phyloP scores from a whole-genome alignment of 2,888 invertebrate species.

The Rhaphigaster nebulosa region DNA sequence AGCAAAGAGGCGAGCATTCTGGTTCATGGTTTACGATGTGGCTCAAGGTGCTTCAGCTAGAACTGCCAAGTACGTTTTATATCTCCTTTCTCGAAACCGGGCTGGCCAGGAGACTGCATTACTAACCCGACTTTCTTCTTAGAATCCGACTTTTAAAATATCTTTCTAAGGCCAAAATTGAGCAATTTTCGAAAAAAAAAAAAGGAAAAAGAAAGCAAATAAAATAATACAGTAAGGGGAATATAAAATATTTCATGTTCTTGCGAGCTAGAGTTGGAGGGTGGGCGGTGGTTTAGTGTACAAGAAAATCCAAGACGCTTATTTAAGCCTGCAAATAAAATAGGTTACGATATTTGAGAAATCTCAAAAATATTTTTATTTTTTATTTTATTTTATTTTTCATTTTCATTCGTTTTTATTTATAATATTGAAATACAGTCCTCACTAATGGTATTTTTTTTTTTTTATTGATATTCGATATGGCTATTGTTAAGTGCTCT shows the following conservation, averaged over 20 bases:
- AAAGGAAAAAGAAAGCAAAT: neutral
- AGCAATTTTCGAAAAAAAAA: neutral
- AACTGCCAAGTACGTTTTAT: constrained; percentile 18
- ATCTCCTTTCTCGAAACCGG: constrained; percentile 22
- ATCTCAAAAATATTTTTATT: neutral
- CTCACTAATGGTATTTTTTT: too few species aligned
- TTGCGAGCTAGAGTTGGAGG: neutral
- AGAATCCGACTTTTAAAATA: neutral
- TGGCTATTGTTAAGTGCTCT: too few species aligned
- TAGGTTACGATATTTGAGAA: neutral
- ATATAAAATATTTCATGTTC: neutral
- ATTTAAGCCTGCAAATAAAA: neutral
- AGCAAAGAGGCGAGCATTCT: neutral
- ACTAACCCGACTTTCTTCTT: neutral
- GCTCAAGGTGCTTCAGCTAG: constrained; percentile 11
- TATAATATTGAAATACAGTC: too few species aligned
- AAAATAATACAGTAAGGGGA: neutral
- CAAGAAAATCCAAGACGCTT: neutral
- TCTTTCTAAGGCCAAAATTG: neutral
- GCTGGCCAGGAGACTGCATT: neutral
- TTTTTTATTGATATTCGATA: too few species aligned
- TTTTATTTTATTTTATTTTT: neutral
- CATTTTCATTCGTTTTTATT: neutral
- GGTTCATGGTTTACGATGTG: constrained; percentile 49
- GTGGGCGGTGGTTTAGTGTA: neutral